Evolutionary conservation across 2,888 invertebrate genomes (phyloP).

Genomic region (Pandemis heparana): DNA sequence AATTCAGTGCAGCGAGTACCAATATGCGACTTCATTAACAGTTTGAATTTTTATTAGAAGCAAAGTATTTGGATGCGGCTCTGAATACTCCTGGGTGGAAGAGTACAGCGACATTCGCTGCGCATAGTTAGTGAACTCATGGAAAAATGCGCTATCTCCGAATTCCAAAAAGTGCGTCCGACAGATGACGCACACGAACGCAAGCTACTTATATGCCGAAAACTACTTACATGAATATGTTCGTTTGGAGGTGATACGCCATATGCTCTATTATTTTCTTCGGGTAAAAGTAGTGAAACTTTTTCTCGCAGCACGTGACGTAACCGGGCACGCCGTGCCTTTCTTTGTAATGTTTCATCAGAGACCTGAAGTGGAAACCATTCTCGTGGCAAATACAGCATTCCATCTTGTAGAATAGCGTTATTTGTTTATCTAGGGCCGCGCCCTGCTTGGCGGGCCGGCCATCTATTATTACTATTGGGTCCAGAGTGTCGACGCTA

Average conservation of each 20-base stretch:
- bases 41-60: too few relatives aligned
- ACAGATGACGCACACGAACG: too few relatives aligned
- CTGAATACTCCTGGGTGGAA: too few relatives aligned
- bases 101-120: too few relatives aligned
- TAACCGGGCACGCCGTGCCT: constrained; percentile 81
- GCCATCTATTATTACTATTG: constrained; percentile 72
- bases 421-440: constrained; percentile 77
- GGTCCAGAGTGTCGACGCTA: constrained; percentile 64
- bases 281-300: constrained; percentile 81
- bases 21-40: too few relatives aligned
- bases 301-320: constrained; percentile 79
- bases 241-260: constrained; percentile 79
- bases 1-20: too few relatives aligned
- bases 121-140: too few relatives aligned
- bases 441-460: constrained; percentile 75
- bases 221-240: constrained; percentile 76
- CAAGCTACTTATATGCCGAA: too few relatives aligned
- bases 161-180: too few relatives aligned
- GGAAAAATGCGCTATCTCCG: too few relatives aligned
- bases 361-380: constrained; percentile 75
- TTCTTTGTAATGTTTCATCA: constrained; percentile 81
- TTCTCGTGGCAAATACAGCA: constrained; percentile 79
- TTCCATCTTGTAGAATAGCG: constrained; percentile 81
- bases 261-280: constrained; percentile 82
- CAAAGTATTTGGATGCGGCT: too few relatives aligned